Evolutionary conservation across 2,888 invertebrate genomes (phyloP).

Genomic region (Fissipunctia ypsillon): DNA sequence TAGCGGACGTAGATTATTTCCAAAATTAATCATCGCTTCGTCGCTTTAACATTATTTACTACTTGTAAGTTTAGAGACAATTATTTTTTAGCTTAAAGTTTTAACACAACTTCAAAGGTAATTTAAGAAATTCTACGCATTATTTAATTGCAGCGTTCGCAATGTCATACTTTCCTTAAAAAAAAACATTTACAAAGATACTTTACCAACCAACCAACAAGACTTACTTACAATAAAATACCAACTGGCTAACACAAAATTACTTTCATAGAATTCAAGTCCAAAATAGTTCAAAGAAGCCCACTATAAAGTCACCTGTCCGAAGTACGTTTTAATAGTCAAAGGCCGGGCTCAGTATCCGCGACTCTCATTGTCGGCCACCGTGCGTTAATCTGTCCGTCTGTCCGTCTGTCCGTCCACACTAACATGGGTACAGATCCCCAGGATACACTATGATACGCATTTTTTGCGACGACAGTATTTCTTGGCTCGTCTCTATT

Average conservation of each 20-base stretch:
- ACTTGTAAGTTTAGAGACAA: not conserved
- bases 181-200: not conserved
- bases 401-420: constrained; percentile 77
- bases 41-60: not conserved
- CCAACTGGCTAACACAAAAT: not conserved
- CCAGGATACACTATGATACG: constrained; percentile 64
- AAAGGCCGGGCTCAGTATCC: constrained; percentile 53
- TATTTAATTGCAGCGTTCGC: not conserved
- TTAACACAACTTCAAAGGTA: not conserved
- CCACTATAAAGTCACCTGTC: constrained; percentile 44
- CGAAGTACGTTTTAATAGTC: constrained; percentile 60
- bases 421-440: constrained; percentile 70
- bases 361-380: constrained; percentile 69
- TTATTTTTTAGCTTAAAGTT: too few relatives aligned
- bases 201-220: too few relatives aligned
- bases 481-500: constrained; percentile 61
- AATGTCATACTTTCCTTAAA: not conserved
- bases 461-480: constrained; percentile 66
- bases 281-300: constrained; percentile 45
- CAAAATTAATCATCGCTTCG: not conserved
- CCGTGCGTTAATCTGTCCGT: constrained; percentile 79
- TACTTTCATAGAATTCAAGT: not conserved
- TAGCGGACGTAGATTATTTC: not conserved
- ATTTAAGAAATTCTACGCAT: not conserved
- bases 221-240: not conserved